Evolutionary conservation across 2,797 vertebrate genomes (phyloP).

Genomic region (Pyrocephalus nanus): DNA sequence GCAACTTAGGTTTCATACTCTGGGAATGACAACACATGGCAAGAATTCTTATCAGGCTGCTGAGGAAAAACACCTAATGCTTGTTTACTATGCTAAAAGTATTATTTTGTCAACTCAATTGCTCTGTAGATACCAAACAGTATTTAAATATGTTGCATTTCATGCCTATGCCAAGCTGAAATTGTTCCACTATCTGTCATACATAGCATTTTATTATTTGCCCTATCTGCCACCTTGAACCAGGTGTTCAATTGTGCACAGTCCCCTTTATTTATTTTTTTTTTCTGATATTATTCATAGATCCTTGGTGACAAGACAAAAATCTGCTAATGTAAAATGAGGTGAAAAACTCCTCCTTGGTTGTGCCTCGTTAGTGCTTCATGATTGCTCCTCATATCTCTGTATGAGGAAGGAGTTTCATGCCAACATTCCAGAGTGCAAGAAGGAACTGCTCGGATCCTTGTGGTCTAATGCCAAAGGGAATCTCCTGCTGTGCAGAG

Average conservation of each 20-base stretch:
- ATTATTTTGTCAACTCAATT: neutral
- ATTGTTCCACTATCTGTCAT: neutral
- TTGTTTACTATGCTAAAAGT: neutral
- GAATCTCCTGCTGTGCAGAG: neutral
- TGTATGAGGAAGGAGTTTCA: neutral
- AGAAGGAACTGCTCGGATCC: neutral
- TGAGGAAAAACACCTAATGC: neutral
- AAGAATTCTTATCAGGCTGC: neutral
- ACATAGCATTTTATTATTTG: neutral
- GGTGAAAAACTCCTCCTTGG: neutral
- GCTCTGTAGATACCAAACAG: neutral
- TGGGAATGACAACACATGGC: neutral
- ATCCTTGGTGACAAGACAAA: neutral
- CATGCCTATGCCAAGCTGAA: neutral
- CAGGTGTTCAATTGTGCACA: neutral
- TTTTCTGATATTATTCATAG: neutral
- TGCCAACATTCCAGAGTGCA: neutral
- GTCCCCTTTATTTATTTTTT: no score
- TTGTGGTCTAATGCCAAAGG: neutral
- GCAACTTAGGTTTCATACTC: neutral
- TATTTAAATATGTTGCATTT: neutral
- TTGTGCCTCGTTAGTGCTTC: neutral
- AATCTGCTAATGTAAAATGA: neutral
- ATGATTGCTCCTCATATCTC: neutral
- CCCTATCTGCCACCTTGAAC: neutral